Conservation (phyloP, 2,797 vertebrate genomes). For the Mus spretus region DNA sequence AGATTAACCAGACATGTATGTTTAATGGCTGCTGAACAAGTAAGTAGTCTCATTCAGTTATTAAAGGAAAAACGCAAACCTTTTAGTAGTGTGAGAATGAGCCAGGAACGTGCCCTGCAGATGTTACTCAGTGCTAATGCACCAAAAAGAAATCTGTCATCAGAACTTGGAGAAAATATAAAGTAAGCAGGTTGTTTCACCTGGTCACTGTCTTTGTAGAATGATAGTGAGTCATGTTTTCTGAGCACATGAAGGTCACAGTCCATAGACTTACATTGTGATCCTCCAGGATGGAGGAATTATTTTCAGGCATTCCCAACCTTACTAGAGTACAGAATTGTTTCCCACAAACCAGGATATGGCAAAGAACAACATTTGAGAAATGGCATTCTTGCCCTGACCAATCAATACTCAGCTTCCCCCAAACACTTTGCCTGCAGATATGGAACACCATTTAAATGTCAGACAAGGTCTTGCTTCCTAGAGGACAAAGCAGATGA, state of each 20-base stretch:
- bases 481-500: slow-evolving; percentile 30
- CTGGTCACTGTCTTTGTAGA: neutral
- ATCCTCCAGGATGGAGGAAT: neutral
- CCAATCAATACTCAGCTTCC: neutral
- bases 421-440: neutral
- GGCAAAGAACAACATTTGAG: neutral
- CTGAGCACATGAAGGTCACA: neutral
- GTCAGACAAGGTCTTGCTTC: slow-evolving; percentile 45
- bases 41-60: neutral
- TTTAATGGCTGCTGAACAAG: neutral
- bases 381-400: neutral
- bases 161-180: neutral
- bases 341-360: neutral
- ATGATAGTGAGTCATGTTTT: neutral
- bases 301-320: neutral
- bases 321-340: neutral
- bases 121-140: neutral
- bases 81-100: neutral
- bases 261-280: neutral
- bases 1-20: neutral
- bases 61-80: neutral
- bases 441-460: slow-evolving; percentile 8
- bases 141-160: neutral
- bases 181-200: neutral
- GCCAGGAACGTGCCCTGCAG: neutral